phyloP scores from a whole-genome alignment of 37 sponge, comb jelly and placozoan species.

The Amphimedon queenslandica region DNA sequence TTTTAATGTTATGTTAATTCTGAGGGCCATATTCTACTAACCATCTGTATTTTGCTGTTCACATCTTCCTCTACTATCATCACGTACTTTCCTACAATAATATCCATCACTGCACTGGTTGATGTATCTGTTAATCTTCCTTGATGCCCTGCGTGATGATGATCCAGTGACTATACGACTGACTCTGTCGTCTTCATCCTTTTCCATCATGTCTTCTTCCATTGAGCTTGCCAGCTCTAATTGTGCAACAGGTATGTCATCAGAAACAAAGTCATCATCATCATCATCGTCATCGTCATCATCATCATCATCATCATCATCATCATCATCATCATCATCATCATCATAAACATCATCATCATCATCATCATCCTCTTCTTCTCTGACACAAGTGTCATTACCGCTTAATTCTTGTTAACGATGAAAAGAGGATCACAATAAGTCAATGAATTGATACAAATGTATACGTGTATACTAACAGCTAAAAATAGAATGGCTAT shows the following conservation, averaged over 20 bases:
- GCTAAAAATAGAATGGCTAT: too few species aligned
- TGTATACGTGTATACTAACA: too few species aligned
- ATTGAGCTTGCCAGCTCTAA: not conserved
- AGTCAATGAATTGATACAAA: too few species aligned
- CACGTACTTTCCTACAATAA: not conserved
- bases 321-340: not conserved
- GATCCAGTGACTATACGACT: not conserved
- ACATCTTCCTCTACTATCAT: not conserved
- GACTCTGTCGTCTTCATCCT: not conserved
- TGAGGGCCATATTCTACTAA: not conserved
- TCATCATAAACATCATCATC: constrained; percentile 4
- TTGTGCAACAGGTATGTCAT: not conserved
- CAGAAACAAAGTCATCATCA: not conserved
- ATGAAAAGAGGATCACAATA: too few species aligned
- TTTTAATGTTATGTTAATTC: not conserved
- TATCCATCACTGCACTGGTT: not conserved
- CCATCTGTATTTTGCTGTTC: not conserved
- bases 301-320: not conserved
- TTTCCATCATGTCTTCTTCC: not conserved
- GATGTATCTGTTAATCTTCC: not conserved
- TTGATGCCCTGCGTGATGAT: not conserved
- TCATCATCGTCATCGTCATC: not conserved
- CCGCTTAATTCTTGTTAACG: too few species aligned
- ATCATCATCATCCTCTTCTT: not conserved
- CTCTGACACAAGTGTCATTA: not conserved